A percentile compares a stretch with the other conserved stretches of the same genome.
Evolutionary conservation across 2,888 invertebrate species (phyloP).

Genomic region (Diarsia rubi): DNA sequence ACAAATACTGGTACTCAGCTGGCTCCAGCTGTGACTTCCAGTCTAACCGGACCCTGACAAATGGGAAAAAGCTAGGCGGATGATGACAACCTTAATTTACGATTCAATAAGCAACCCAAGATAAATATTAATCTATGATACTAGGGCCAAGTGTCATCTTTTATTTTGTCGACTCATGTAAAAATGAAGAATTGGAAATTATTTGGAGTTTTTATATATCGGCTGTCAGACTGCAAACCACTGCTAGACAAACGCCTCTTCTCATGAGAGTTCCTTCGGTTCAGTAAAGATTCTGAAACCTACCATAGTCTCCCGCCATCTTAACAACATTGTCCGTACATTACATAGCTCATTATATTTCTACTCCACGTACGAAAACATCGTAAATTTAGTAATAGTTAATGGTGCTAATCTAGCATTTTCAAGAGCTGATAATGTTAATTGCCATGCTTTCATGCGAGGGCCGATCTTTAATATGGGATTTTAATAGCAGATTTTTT

Average conservation of each 20-base stretch:
- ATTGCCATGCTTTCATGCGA: slow-evolving; percentile 10
- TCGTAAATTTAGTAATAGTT: neutral
- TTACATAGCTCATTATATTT: slow-evolving; percentile 12
- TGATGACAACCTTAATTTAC: neutral
- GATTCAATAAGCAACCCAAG: neutral
- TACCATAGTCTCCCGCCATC: neutral
- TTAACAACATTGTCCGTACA: neutral
- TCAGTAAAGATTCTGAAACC: neutral
- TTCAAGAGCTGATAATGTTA: slow-evolving; percentile 10
- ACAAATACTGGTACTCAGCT: no score
- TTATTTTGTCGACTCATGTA: neutral
- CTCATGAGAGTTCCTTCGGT: neutral
- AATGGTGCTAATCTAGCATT: slow-evolving; percentile 6
- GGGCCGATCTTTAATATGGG: neutral
- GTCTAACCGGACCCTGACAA: no score
- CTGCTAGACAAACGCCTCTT: neutral
- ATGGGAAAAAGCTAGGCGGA: no score
- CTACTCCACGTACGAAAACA: neutral
- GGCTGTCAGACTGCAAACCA: neutral
- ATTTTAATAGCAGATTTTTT: slow-evolving; percentile 11
- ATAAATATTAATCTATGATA: neutral
- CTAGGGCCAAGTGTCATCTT: no score
- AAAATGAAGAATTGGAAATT: neutral
- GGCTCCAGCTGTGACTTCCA: no score
- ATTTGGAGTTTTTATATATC: neutral